Percentiles rank a stretch among this genome's conserved stretches.
These are phyloP conservation scores for Indri indri DNA, from an alignment of 2,113 vertebrate species.

Conservation along the genomic window DNA sequence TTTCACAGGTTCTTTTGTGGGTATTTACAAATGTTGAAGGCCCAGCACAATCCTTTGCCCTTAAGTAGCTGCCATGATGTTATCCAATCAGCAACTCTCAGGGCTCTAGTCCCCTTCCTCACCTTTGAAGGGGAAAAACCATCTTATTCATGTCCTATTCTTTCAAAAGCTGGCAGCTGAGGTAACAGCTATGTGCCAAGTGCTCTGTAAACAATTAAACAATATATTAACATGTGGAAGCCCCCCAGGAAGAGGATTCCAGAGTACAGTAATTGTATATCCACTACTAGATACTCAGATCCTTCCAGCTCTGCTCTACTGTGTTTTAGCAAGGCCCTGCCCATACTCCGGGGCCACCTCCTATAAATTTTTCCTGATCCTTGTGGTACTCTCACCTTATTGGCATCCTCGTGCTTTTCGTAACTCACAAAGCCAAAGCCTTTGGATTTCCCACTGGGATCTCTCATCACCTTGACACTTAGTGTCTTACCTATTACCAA, in stretches of 20 bases:
- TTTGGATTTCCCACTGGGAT: slow-evolving; percentile 96
- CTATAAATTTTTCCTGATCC: neutral
- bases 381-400: slow-evolving; percentile 89
- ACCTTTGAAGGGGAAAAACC: neutral
- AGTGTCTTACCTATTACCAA: slow-evolving; percentile 94
- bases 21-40: neutral
- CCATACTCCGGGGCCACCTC: neutral
- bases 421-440: slow-evolving; percentile 99
- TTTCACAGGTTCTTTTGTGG: neutral
- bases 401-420: slow-evolving; percentile 98
- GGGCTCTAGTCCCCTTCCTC: neutral
- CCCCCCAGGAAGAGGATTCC: neutral
- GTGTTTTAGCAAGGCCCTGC: neutral
- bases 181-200: neutral
- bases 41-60: neutral
- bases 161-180: neutral
- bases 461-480: slow-evolving; percentile 98
- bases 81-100: neutral
- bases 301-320: neutral
- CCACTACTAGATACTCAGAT: no score
- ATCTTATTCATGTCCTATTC: neutral
- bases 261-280: neutral
- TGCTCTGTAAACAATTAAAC: neutral
- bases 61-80: neutral
- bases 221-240: neutral